These are phyloP conservation scores for Hoplias malabaricus DNA, from an alignment of 2,113 vertebrate species.

Conservation along the genomic window DNA sequence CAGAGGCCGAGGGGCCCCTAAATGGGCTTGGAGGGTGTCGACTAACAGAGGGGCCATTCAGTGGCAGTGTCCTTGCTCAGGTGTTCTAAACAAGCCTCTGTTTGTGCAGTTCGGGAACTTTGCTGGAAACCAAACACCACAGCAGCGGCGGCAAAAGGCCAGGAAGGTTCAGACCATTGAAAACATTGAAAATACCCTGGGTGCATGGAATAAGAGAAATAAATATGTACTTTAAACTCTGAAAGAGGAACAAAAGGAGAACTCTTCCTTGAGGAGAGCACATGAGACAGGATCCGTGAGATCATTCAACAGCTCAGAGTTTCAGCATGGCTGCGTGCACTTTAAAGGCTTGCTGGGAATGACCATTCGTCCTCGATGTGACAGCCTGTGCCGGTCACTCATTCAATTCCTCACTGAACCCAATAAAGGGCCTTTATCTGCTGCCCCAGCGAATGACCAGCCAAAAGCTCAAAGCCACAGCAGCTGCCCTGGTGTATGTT, in stretches of 20 bases:
- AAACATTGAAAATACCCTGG: slow-evolving; percentile 3
- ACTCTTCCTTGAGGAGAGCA: not conserved
- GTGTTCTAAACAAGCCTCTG: slow-evolving; percentile 42
- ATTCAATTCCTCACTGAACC: not conserved
- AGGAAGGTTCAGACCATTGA: slow-evolving; percentile 22
- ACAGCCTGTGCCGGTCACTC: slow-evolving; percentile 43
- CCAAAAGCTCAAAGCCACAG: slow-evolving; percentile 6
- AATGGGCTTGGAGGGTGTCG: not conserved
- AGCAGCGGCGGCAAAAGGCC: not conserved
- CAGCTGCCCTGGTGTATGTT: slow-evolving; percentile 39
- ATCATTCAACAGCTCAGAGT: not conserved
- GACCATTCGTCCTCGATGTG: not conserved
- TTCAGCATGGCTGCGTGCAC: not conserved
- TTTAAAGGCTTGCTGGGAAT: not conserved
- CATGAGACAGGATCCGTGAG: not conserved
- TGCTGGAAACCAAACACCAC: not conserved
- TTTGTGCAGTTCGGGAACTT: slow-evolving; percentile 34
- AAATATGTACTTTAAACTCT: not conserved
- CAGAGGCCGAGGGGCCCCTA: slow-evolving; percentile 2
- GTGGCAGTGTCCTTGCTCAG: not conserved
- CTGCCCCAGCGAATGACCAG: slow-evolving; percentile 14
- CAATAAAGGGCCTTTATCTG: slow-evolving; percentile 50
- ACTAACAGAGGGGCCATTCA: slow-evolving; percentile 43
- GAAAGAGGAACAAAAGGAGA: not conserved
- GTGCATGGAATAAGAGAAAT: not conserved